Base-by-base conservation (phyloP, 2,888 invertebrate genomes). In the Junonia oenone region DNA sequence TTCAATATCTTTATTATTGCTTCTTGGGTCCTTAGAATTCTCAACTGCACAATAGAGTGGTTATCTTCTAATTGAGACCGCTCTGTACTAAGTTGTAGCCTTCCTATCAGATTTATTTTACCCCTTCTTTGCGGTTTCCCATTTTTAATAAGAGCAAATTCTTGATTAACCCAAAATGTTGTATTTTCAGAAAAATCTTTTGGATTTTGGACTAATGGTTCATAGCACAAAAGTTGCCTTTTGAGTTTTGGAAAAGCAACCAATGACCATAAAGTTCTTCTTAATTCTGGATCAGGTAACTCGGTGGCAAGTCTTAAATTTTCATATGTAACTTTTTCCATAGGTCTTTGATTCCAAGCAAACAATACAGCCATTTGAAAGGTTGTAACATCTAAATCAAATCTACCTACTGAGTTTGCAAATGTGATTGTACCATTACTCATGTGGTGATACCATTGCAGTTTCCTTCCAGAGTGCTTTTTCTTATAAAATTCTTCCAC, bases 391-490 rank as follows among this genome's bases (percentile, higher is more conserved):
- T 99, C 99, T 69, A 99, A 91, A 86, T 99, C 99, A 87, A 97
- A 99, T 68, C 96, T 94, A 0, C 98, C 99, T 52, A 96, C 94
- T 66, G 95, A 93, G 81, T 98, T 99, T 0, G 94, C 93, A 90
- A 99, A 99, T 19, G 97, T 98, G 68, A 99, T 98, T 59, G 98
- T 98, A 68, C 99, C 99, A 87, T 99, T 99, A 64, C 99, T 98
- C 99, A 99, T 99, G 75, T 99, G 98, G 88, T 99, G 99, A 84
- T 99, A 96, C 99, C 99, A 99, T 85, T 98, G 98, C 56, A 99
- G 90, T 81, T 99, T 99, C 55, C 99, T 92, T 6, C 99, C 99
- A 69, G 96, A 98, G 90, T 99, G 99, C 83, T 99, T 98, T 74
- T 95, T 97, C 81, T 97, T 96, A 81, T 99, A 99, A 90, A 99